Conservation (phyloP, 2,797 vertebrate species). For the Oryzias dopingdopingensis region DNA sequence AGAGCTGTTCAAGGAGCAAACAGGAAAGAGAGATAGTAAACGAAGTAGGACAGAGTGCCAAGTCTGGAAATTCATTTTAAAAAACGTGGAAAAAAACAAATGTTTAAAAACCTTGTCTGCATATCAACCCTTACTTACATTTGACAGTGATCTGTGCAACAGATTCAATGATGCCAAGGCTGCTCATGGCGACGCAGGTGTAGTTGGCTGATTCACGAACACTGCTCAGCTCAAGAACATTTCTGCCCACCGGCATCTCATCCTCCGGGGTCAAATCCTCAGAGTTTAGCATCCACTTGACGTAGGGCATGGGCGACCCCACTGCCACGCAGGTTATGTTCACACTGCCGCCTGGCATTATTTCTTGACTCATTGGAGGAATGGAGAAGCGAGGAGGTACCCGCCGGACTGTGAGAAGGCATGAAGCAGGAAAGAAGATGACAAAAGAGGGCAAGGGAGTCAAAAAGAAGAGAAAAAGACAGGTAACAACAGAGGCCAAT, state of each 20-base stretch:
- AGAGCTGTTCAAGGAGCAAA: constrained; percentile 81
- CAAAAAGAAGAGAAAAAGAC: constrained; percentile 73
- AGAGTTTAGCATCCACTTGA: constrained; percentile 98
- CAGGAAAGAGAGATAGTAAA: constrained; percentile 7
- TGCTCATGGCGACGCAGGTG: constrained; percentile 99
- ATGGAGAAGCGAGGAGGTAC: constrained; percentile 99
- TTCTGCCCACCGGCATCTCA: constrained; percentile 98
- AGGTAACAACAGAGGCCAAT: constrained; percentile 85
- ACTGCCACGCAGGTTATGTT: constrained; percentile 99
- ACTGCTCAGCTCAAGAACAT: constrained; percentile 93
- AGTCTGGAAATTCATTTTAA: no score
- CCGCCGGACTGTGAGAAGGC: constrained; percentile 88
- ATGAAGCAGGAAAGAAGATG: constrained; percentile 70
- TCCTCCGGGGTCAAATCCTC: constrained; percentile 97
- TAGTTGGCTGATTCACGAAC: constrained; percentile 98
- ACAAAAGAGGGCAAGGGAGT: constrained; percentile 72
- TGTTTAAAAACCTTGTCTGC: no score
- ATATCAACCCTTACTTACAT: constrained; percentile 81
- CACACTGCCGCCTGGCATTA: constrained; percentile 97
- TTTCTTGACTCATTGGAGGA: constrained; percentile 94
- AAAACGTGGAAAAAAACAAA: no score
- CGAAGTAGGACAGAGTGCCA: neutral
- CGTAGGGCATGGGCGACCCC: constrained; percentile 98
- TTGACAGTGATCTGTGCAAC: constrained; percentile 98
- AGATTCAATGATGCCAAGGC: constrained; percentile 95